phyloP scores from a whole-genome alignment of 1,140 invertebrate species.

The Melitaea cinxia region DNA sequence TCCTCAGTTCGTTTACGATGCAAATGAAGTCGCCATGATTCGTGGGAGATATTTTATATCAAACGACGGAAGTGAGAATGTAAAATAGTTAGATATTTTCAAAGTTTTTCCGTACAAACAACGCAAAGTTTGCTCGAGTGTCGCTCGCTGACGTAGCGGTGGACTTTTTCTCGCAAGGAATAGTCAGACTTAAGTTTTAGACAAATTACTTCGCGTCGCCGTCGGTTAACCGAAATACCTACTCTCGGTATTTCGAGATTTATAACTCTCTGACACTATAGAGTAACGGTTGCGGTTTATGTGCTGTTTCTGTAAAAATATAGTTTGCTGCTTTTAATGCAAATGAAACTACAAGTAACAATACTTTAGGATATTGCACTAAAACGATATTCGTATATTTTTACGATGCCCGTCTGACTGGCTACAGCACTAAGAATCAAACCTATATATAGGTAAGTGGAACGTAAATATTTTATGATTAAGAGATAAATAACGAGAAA shows the following conservation, averaged over 20 bases:
- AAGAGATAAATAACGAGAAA: too few species aligned
- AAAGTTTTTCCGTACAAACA: constrained; percentile 8
- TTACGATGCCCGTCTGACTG: too few species aligned
- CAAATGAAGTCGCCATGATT: constrained; percentile 15
- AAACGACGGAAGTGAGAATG: constrained; percentile 5
- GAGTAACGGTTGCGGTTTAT: background rate
- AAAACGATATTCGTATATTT: too few species aligned
- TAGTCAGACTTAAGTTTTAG: constrained; percentile 11
- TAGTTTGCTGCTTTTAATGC: background rate
- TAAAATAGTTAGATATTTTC: constrained; percentile 5
- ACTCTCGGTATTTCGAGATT: background rate
- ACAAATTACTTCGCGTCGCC: constrained; percentile 16
- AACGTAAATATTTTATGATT: too few species aligned
- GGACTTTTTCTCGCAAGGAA: constrained; percentile 6
- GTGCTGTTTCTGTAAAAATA: background rate
- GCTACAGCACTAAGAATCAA: too few species aligned
- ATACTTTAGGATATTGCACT: background rate
- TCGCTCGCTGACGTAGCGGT: constrained; percentile 9
- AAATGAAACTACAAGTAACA: background rate
- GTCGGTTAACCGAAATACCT: background rate
- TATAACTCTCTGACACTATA: background rate
- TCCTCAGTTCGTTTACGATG: constrained; percentile 10
- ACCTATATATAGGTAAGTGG: too few species aligned
- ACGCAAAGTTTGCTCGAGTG: constrained; percentile 8
- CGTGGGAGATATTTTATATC: constrained; percentile 14